phyloP scores from a whole-genome alignment of 2,113 vertebrate species.

The Rattus rattus region DNA sequence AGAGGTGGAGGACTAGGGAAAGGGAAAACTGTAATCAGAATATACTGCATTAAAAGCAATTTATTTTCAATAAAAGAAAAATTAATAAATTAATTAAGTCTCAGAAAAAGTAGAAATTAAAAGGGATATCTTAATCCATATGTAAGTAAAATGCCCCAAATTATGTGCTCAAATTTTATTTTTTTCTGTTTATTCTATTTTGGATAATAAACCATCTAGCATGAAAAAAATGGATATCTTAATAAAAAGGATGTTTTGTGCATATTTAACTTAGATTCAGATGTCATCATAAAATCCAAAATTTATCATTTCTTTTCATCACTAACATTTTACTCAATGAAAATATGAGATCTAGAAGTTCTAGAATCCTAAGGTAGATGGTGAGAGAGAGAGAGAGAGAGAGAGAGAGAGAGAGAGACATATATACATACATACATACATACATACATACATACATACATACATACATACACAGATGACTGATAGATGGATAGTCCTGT shows the following conservation, averaged over 20 bases:
- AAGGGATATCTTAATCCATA: background rate
- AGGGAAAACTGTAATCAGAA: background rate
- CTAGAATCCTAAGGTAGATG: background rate
- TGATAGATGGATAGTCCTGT: background rate
- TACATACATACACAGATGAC: no score
- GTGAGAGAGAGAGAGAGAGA: background rate
- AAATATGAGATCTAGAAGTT: background rate
- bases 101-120: background rate
- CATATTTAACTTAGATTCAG: background rate
- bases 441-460: no score
- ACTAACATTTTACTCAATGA: background rate
- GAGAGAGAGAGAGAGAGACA: background rate
- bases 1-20: background rate
- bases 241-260: background rate
- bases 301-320: background rate
- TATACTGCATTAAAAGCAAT: background rate
- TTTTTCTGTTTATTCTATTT: no score
- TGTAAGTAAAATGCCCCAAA: no score
- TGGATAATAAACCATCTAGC: no score
- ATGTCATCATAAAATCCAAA: background rate
- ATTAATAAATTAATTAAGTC: background rate
- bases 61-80: background rate
- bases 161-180: no score
- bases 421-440: background rate
- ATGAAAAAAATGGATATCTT: background rate